Conservation (phyloP, 2,113 vertebrate genomes). For the Campylomormyrus numenius region DNA sequence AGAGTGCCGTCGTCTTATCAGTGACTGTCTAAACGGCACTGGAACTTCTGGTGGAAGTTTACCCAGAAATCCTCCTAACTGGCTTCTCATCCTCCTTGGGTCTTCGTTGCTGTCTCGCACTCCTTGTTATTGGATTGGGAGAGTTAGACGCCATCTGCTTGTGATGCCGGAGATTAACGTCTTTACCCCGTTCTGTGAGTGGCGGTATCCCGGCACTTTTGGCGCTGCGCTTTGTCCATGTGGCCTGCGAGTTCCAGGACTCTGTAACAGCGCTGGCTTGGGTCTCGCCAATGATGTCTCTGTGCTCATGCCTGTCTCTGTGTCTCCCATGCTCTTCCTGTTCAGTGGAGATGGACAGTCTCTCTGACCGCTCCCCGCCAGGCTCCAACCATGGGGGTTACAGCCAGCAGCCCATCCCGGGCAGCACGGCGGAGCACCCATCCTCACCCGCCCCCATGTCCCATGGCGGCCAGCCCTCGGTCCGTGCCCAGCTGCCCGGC, state of each 20-base stretch:
- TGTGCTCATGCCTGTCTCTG: neutral
- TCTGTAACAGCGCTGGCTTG: neutral
- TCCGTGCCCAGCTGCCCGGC: constrained; percentile 86
- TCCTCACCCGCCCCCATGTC: constrained; percentile 82
- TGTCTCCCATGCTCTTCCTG: neutral
- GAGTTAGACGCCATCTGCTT: neutral
- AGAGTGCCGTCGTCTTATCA: neutral
- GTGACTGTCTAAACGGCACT: neutral
- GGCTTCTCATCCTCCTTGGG: neutral
- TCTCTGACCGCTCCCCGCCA: constrained; percentile 71
- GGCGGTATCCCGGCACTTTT: neutral
- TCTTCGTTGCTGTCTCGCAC: neutral
- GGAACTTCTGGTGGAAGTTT: neutral
- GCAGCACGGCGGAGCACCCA: constrained; percentile 60
- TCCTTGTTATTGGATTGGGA: neutral
- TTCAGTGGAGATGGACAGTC: constrained; percentile 72
- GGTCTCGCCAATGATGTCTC: neutral
- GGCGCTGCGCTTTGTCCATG: neutral
- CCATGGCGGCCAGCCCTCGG: constrained; percentile 77
- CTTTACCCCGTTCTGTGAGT: neutral
- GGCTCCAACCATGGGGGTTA: constrained; percentile 72
- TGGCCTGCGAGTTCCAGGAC: neutral
- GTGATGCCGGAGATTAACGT: neutral
- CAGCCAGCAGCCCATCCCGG: constrained; percentile 71
- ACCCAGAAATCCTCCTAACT: neutral